phyloP scores from a whole-genome alignment of 2,888 invertebrate species.

The Laspeyria flexula region DNA sequence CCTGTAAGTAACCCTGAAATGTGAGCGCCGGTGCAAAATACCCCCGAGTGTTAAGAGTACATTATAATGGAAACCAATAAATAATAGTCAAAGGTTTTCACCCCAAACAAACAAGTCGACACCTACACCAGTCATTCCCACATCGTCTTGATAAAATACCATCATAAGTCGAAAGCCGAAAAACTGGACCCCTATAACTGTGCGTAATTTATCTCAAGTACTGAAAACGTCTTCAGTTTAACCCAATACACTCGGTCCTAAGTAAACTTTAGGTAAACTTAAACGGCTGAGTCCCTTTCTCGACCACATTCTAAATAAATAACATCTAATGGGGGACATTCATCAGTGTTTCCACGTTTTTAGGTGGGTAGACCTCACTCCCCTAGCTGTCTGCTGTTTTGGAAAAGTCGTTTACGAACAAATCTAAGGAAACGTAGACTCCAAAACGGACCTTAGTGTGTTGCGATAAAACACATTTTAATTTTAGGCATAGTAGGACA shows the following conservation, averaged over 20 bases:
- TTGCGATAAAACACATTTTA: slow-evolving; percentile 41
- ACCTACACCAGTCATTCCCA: slow-evolving; percentile 56
- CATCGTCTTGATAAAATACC: slow-evolving; percentile 74
- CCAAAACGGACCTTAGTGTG: slow-evolving; percentile 43
- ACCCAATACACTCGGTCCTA: slow-evolving; percentile 84
- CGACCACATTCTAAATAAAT: slow-evolving; percentile 87
- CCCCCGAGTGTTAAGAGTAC: slow-evolving; percentile 33
- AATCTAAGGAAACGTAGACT: slow-evolving; percentile 41
- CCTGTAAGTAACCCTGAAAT: slow-evolving; percentile 25
- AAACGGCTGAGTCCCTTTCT: slow-evolving; percentile 80
- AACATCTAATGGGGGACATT: slow-evolving; percentile 87
- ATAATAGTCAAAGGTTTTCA: slow-evolving; percentile 43
- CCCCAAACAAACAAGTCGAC: slow-evolving; percentile 51
- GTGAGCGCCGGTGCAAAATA: slow-evolving; percentile 20
- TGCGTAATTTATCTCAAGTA: slow-evolving; percentile 72
- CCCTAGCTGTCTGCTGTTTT: slow-evolving; percentile 76
- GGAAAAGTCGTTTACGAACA: slow-evolving; percentile 65
- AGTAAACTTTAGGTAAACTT: slow-evolving; percentile 84
- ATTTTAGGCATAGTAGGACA: slow-evolving; percentile 48
- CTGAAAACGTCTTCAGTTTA: slow-evolving; percentile 80
- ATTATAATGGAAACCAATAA: slow-evolving; percentile 47
- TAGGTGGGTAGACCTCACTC: slow-evolving; percentile 79
- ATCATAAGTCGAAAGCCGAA: slow-evolving; percentile 77
- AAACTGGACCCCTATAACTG: slow-evolving; percentile 82
- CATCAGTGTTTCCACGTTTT: slow-evolving; percentile 86